Base-by-base conservation (phyloP, 2,797 vertebrate species). In the Lithobates sylvaticus region DNA sequence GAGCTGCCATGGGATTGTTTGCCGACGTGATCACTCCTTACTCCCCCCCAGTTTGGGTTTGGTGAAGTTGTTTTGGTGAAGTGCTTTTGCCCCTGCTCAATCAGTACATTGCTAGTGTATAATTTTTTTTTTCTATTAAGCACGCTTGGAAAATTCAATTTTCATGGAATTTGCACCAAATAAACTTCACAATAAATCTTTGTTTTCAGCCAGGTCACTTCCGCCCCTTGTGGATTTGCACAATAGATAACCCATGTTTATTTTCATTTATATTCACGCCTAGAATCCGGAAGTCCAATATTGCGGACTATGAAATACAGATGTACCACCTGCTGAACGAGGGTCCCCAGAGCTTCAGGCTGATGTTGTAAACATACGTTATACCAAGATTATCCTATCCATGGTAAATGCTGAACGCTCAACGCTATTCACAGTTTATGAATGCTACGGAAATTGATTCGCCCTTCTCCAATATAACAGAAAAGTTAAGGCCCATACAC, bases 231-330 rank as follows among this genome's bases (percentile, higher is more conserved):
- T 81, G 68, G 78, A 81, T 72, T 81, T 72, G 13, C 47, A 58
- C 68, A 27, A 79, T 39, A 72, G 78, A 81, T 72, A 81, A 50
- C 21, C 58, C 39, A 32, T 68, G 39, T 68, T 83, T 83, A 32
- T 65, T 47, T 73, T 23, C 18, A 65, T 65, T 58, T n/a, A 72
- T 29, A 23, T n/a, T 81, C 29, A 61, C 68, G 67, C 78, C 68
- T 61, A 61, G 47, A 72, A 71, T 71, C 32, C 29, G 27, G 68
- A 70, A n/a, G 39, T 54, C 26, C 27, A 36, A 69, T n/a, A 42
- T 61, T n/a, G 21, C 54, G 6, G 29, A 39, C 78, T 81, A 81
- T 81, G 47, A 61, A 18, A 58, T 26, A 71, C 78, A 81, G 78
- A 81, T 81, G 78, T 81, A 50, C 68, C 78, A 71, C 78, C 78